Conservation (phyloP, 2,113 vertebrate genomes). For the Ondatra zibethicus region DNA sequence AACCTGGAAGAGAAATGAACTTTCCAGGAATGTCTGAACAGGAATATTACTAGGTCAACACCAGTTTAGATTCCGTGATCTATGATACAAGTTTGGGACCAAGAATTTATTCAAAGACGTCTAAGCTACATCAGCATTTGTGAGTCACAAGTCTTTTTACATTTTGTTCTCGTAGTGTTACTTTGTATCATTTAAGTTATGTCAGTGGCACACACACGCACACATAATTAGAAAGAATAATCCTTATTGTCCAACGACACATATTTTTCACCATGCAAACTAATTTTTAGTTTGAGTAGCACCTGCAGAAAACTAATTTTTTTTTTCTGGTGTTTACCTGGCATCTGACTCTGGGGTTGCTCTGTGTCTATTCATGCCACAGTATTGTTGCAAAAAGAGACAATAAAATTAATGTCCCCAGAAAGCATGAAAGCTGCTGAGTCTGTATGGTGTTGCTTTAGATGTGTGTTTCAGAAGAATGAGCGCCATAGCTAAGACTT, state of each 20-base stretch:
- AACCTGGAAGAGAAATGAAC: not conserved
- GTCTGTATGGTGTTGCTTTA: not conserved
- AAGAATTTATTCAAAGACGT: not conserved
- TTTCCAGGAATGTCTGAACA: not conserved
- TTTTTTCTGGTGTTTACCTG: not conserved
- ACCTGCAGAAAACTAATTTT: not conserved
- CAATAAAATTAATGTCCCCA: not conserved
- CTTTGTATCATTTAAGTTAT: not conserved
- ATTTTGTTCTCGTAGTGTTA: not conserved
- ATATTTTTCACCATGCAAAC: not conserved
- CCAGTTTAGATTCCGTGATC: not conserved
- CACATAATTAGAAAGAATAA: not conserved
- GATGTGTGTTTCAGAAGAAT: not conserved
- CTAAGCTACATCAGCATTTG: not conserved
- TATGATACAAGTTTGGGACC: not conserved
- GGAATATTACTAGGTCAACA: not conserved
- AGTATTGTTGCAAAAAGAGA: not conserved
- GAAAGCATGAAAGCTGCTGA: not conserved
- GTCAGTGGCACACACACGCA: not conserved
- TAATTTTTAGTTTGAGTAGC: constrained; percentile 9
- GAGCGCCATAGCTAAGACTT: not conserved
- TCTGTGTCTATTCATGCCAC: not conserved
- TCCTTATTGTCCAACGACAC: not conserved
- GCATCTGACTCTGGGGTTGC: not conserved
- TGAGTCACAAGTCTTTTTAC: not conserved